phyloP scores from a whole-genome alignment of 2,888 invertebrate genomes.

The Fragum sueziense region DNA sequence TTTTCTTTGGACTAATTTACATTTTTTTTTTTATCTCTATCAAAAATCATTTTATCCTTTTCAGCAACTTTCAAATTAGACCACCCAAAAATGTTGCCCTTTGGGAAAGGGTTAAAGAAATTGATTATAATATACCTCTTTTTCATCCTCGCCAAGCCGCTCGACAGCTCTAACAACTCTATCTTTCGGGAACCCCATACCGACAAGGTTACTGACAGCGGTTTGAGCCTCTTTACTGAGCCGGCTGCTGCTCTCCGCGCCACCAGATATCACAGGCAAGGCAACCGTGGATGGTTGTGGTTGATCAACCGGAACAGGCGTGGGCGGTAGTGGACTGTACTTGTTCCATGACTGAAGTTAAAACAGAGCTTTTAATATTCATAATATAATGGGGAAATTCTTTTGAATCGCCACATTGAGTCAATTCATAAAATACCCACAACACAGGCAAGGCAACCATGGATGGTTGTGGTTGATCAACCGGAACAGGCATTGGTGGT shows the following conservation, averaged over 20 bases:
- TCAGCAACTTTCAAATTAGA: not conserved
- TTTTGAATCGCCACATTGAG: no score
- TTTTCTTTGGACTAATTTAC: no score
- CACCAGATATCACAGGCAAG: constrained; percentile 51
- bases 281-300: constrained; percentile 47
- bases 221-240: constrained; percentile 86
- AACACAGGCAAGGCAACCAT: constrained; percentile 60
- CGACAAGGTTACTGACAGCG: constrained; percentile 89
- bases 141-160: constrained; percentile 91
- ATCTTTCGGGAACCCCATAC: constrained; percentile 94
- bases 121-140: constrained; percentile 86
- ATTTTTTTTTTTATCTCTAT: no score
- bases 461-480: constrained; percentile 34
- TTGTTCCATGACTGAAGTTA: constrained; percentile 71
- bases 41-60: no score
- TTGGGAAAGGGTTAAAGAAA: not conserved
- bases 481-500: constrained; percentile 70
- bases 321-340: constrained; percentile 72
- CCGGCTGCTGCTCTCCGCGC: constrained; percentile 62
- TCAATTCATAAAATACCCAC: no score
- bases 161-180: constrained; percentile 92
- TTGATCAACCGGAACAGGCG: constrained; percentile 62
- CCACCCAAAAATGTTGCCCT: not conserved
- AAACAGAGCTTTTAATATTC: constrained; percentile 2
- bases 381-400: no score